Conservation (phyloP, 2,113 vertebrate genomes). For the Neofelis nebulosa region DNA sequence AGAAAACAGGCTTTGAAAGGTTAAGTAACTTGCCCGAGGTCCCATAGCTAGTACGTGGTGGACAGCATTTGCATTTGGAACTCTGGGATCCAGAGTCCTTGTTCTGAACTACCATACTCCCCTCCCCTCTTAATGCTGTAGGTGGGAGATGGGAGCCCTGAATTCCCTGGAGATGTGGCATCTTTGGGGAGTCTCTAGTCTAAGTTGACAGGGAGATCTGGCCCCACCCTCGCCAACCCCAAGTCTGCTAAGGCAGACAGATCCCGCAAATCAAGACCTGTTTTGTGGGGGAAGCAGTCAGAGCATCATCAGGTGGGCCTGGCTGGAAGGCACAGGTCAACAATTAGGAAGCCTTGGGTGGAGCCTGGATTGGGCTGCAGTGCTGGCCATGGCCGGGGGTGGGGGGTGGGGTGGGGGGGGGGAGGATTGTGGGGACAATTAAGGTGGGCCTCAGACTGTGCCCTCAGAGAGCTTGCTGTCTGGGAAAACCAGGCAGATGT, state of each 20-base stretch:
- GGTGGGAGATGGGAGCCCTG: background rate
- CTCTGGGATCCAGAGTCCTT: background rate
- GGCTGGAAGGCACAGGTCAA: background rate
- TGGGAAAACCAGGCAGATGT: background rate
- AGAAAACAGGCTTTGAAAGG: background rate
- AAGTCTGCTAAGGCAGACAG: background rate
- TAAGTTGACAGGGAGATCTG: background rate
- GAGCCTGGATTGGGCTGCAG: background rate
- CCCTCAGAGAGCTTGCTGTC: slow-evolving; percentile 27
- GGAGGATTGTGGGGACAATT: no score
- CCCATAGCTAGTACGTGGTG: background rate
- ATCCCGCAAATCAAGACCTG: background rate
- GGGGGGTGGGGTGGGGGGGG: no score
- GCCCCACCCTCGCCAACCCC: background rate
- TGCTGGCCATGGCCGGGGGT: background rate
- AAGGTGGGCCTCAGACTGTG: background rate
- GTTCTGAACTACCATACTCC: background rate
- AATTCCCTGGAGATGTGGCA: background rate
- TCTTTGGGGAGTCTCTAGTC: background rate
- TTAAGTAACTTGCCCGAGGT: background rate
- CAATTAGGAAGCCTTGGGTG: background rate
- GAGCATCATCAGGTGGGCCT: background rate
- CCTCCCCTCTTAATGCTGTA: background rate
- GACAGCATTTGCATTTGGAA: slow-evolving; percentile 23
- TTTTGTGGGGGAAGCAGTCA: background rate